These are phyloP conservation scores for Drosophila ustulata DNA, from an alignment of 2,888 invertebrate species.

Conservation along the genomic window DNA sequence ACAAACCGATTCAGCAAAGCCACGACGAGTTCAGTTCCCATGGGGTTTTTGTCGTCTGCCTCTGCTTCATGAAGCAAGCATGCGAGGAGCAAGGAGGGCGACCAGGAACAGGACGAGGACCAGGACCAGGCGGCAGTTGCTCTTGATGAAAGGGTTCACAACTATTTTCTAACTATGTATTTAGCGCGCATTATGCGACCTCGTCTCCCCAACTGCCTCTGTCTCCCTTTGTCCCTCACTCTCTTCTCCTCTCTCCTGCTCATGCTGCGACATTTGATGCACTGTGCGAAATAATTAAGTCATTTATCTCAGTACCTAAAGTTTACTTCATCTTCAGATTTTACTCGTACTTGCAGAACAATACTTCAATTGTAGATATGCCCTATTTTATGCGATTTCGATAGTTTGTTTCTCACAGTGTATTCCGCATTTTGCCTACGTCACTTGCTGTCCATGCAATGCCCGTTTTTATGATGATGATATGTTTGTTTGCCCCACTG, in stretches of 20 bases:
- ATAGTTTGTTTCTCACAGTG: slow-evolving; percentile 27
- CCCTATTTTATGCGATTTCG: not conserved
- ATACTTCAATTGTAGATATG: too few relatives aligned
- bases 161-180: slow-evolving; percentile 81
- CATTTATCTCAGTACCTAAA: not conserved
- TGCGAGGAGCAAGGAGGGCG: not conserved
- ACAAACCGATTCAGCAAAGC: slow-evolving; percentile 46
- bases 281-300: slow-evolving; percentile 29
- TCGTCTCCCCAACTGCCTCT: not conserved
- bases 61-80: slow-evolving; percentile 28
- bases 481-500: slow-evolving; percentile 52
- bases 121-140: slow-evolving; percentile 44
- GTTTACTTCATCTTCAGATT: not conserved
- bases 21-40: slow-evolving; percentile 77
- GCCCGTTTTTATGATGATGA: slow-evolving; percentile 53
- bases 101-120: slow-evolving; percentile 2
- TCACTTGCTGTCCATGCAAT: slow-evolving; percentile 39
- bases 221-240: not conserved
- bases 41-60: slow-evolving; percentile 76
- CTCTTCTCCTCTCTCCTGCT: not conserved
- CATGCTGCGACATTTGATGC: slow-evolving; percentile 9
- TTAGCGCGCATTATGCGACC: slow-evolving; percentile 73
- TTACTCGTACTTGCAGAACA: too few relatives aligned
- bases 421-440: slow-evolving; percentile 34
- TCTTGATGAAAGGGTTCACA: slow-evolving; percentile 78